Conservation (phyloP, 2,797 vertebrate species). For the Epinephelus awoara region DNA sequence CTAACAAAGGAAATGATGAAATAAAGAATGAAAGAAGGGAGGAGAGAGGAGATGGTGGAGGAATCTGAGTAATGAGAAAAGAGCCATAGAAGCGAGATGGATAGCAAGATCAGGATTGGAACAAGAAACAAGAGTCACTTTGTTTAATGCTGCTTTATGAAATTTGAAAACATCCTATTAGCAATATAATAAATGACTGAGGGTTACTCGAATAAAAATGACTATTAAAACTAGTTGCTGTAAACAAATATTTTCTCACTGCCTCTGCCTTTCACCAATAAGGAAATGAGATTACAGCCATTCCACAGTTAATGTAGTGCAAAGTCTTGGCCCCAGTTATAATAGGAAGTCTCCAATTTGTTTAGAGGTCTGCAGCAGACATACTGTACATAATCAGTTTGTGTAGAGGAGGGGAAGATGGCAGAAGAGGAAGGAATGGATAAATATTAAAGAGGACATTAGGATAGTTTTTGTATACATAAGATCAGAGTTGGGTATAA, state of each 20-base stretch:
- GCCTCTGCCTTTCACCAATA: constrained; percentile 19
- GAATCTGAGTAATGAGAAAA: constrained; percentile 27
- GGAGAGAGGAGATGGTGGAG: neutral
- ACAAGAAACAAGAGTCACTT: constrained; percentile 18
- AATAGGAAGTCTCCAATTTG: neutral
- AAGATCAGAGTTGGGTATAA: no score
- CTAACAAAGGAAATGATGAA: constrained; percentile 49
- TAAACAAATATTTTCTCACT: constrained; percentile 30
- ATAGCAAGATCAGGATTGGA: constrained; percentile 21
- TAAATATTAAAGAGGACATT: neutral
- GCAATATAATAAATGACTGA: constrained; percentile 18
- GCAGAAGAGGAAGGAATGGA: neutral
- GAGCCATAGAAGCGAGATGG: constrained; percentile 3
- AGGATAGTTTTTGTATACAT: neutral
- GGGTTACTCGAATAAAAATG: constrained; percentile 10
- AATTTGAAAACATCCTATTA: constrained; percentile 13
- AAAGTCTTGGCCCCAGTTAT: constrained; percentile 5
- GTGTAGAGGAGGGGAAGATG: neutral
- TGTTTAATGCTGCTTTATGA: constrained; percentile 12
- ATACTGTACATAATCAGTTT: neutral
- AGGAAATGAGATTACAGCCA: constrained; percentile 42
- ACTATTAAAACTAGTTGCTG: constrained; percentile 19
- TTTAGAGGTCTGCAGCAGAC: neutral
- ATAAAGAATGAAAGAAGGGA: constrained; percentile 15
- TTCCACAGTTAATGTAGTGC: constrained; percentile 30